Percentiles rank a stretch among this genome's conserved stretches.
These are phyloP conservation scores for Harpegnathos saltator DNA, from an alignment of 1,140 invertebrate genomes.

Conservation along the genomic window DNA sequence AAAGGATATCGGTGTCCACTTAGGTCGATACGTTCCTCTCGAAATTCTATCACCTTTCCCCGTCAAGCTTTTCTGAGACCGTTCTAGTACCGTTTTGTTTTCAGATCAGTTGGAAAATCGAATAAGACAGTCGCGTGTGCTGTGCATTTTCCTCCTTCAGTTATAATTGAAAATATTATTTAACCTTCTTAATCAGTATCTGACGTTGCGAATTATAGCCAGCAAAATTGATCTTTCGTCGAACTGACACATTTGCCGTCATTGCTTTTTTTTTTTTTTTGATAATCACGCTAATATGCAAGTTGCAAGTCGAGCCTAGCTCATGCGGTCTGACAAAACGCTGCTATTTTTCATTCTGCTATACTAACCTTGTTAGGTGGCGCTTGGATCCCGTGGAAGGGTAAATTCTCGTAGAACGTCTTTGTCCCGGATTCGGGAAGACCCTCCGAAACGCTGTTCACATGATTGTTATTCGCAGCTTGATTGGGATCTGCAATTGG, in stretches of 20 bases:
- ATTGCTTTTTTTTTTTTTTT: not conserved
- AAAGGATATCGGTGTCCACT: constrained; percentile 28
- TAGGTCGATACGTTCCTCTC: constrained; percentile 1
- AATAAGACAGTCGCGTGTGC: too few species aligned
- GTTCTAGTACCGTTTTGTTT: too few species aligned
- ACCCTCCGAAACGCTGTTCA: constrained; percentile 84
- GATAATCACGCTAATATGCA: constrained; percentile 11
- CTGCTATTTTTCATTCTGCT: not conserved
- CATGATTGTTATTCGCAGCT: constrained; percentile 82
- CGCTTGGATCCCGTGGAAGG: constrained; percentile 96
- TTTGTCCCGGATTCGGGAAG: constrained; percentile 86
- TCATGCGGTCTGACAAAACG: constrained; percentile 41
- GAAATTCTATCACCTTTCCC: not conserved
- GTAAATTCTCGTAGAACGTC: constrained; percentile 96
- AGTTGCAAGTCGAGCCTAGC: constrained; percentile 41
- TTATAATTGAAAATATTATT: constrained; percentile 1
- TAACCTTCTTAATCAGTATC: not conserved
- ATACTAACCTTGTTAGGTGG: constrained; percentile 94
- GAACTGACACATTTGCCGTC: constrained; percentile 31
- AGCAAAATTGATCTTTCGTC: not conserved
- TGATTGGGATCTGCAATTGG: constrained; percentile 84
- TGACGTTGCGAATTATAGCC: not conserved
- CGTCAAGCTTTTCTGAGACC: too few species aligned
- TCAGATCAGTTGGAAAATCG: too few species aligned
- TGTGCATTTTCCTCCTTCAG: not conserved